A percentile compares a stretch with the other conserved stretches of the same genome.
phyloP scores from a whole-genome alignment of 2,113 vertebrate genomes.

The Antechinus stuartii region DNA sequence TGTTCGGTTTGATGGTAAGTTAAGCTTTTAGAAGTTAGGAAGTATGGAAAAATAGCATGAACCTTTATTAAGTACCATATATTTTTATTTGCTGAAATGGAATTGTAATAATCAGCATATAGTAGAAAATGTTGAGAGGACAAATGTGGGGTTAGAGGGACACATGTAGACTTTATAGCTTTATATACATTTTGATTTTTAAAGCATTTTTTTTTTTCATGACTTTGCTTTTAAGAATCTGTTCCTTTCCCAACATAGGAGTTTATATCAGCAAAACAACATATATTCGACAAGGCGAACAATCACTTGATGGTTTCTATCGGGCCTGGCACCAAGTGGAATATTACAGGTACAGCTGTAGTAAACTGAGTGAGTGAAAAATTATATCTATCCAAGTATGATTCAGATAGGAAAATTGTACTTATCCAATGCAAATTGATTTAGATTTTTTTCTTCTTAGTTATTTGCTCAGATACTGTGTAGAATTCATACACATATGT shows the following conservation, averaged over 20 bases:
- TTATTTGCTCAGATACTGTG: neutral
- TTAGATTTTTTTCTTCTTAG: neutral
- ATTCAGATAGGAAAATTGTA: neutral
- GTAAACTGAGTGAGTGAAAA: slow-evolving; percentile 83
- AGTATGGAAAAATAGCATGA: neutral
- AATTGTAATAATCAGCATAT: slow-evolving; percentile 34
- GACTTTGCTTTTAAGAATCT: slow-evolving; percentile 3
- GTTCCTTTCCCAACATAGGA: slow-evolving; percentile 83
- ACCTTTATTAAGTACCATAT: slow-evolving; percentile 17
- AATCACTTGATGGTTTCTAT: slow-evolving; percentile 98
- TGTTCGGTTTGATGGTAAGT: slow-evolving; percentile 96
- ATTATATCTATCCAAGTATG: slow-evolving; percentile 70
- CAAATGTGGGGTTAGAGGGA: slow-evolving; percentile 51
- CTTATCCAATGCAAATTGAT: neutral
- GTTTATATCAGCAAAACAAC: slow-evolving; percentile 98
- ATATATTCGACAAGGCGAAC: slow-evolving; percentile 97
- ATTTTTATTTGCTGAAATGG: slow-evolving; percentile 40
- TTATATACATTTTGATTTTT: slow-evolving; percentile 16
- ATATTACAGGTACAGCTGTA: slow-evolving; percentile 94
- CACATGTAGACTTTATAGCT: neutral
- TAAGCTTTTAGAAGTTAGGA: slow-evolving; percentile 32
- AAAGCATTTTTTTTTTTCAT: slow-evolving; percentile 4
- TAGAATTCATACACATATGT: slow-evolving; percentile 12
- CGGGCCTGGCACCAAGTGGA: slow-evolving; percentile 98
- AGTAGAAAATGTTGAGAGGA: slow-evolving; percentile 50